These are phyloP conservation scores for Nemotelus nigrinus DNA, from an alignment of 2,888 invertebrate species.

Conservation along the genomic window DNA sequence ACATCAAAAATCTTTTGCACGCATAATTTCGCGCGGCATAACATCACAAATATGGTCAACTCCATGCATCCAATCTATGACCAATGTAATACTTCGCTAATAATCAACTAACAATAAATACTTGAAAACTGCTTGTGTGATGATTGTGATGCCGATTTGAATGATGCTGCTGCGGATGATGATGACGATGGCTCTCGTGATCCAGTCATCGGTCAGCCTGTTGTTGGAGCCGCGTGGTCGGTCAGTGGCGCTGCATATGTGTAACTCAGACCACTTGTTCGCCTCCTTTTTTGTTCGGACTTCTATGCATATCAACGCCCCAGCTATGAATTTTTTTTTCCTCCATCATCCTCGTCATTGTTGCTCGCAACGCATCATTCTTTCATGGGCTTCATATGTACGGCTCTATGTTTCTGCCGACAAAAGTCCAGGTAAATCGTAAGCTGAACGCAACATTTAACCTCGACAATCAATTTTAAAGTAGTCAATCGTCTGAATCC, in stretches of 20 bases:
- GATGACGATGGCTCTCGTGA: background rate
- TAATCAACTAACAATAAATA: constrained; percentile 2
- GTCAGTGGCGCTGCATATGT: background rate
- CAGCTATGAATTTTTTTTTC: too few species aligned
- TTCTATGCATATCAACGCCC: too few species aligned
- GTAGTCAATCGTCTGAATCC: constrained; percentile 11
- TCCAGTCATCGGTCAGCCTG: too few species aligned
- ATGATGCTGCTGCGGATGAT: background rate
- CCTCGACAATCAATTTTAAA: constrained; percentile 20
- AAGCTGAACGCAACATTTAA: constrained; percentile 35
- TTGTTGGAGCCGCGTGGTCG: background rate
- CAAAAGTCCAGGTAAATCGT: constrained; percentile 20
- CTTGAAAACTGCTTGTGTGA: background rate
- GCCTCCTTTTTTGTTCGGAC: too few species aligned
- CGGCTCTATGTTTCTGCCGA: background rate
- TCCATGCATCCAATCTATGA: background rate
- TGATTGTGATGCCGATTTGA: too few species aligned
- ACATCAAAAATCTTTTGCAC: background rate
- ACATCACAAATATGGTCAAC: background rate
- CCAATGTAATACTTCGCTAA: background rate
- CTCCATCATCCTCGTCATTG: too few species aligned
- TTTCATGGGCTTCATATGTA: too few species aligned
- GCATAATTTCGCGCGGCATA: background rate
- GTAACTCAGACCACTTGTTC: too few species aligned
- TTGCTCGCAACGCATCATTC: too few species aligned